Evolutionary conservation across 2,113 vertebrate genomes (phyloP).

Genomic region (Hydrochoerus hydrochaeris): DNA sequence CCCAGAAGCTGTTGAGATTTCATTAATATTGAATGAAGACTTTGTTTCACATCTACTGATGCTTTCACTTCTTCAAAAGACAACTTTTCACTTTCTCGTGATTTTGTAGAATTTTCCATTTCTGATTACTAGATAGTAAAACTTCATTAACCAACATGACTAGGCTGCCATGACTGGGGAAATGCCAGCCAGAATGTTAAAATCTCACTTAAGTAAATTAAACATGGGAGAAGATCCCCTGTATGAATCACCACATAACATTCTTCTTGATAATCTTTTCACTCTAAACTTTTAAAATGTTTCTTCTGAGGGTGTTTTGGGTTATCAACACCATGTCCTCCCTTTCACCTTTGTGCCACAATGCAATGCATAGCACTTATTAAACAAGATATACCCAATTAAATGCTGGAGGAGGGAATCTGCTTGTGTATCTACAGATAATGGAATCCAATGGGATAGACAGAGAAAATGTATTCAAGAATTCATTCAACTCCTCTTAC

Average conservation of each 20-base stretch:
- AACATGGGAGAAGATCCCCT: too few relatives aligned
- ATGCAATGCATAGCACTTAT: not conserved
- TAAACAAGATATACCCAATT: not conserved
- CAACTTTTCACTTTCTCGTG: slow-evolving; percentile 75
- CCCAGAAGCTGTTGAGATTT: slow-evolving; percentile 62
- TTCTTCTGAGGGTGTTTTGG: not conserved
- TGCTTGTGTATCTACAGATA: not conserved
- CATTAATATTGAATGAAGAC: slow-evolving; percentile 15
- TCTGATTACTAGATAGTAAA: slow-evolving; percentile 60
- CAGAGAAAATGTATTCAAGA: not conserved
- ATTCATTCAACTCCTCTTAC: not conserved
- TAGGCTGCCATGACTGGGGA: too few relatives aligned
- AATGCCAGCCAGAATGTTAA: too few relatives aligned
- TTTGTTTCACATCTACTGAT: slow-evolving; percentile 56
- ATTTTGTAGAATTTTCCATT: slow-evolving; percentile 83
- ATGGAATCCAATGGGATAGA: not conserved
- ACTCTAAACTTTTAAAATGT: not conserved
- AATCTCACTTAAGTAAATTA: too few relatives aligned
- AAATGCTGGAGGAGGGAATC: not conserved
- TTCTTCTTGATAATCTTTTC: too few relatives aligned
- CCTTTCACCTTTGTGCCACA: not conserved
- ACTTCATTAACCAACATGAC: slow-evolving; percentile 20
- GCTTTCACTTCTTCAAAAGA: slow-evolving; percentile 74
- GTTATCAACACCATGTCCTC: not conserved
- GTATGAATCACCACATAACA: too few relatives aligned